A percentile compares a stretch with the other conserved stretches of the same genome.
phyloP scores from a whole-genome alignment of 2,113 vertebrate genomes.

The Coptodon bakossiorum region DNA sequence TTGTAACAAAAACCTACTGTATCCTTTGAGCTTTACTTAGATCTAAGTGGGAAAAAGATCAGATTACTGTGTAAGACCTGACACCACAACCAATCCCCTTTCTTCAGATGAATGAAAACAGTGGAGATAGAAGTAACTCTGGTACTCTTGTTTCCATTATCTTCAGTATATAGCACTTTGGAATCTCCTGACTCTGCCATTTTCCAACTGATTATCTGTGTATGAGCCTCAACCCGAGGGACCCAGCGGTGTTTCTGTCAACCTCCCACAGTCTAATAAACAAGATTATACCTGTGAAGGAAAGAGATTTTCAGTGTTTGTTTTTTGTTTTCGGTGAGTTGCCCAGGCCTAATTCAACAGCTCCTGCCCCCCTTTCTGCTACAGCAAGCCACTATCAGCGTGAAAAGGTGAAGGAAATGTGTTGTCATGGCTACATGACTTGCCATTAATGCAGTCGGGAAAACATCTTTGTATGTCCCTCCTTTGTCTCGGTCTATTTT shows the following conservation, averaged over 20 bases:
- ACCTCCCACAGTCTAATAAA: slow-evolving; percentile 16
- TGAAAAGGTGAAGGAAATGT: slow-evolving; percentile 36
- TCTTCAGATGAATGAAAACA: neutral
- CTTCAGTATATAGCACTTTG: neutral
- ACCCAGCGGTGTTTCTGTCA: neutral
- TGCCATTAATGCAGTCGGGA: neutral
- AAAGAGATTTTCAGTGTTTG: neutral
- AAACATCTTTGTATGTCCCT: slow-evolving; percentile 2
- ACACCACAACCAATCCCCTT: neutral
- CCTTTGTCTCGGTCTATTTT: neutral
- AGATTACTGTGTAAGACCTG: neutral
- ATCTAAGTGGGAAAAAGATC: neutral
- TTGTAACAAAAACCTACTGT: neutral
- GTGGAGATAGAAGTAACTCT: neutral
- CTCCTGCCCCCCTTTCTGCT: neutral
- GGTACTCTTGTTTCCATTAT: neutral
- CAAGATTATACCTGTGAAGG: neutral
- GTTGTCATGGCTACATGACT: slow-evolving; percentile 57
- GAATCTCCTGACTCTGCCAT: neutral
- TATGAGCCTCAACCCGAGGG: neutral
- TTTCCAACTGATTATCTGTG: slow-evolving; percentile 3
- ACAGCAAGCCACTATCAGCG: slow-evolving; percentile 5
- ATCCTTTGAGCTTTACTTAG: neutral
- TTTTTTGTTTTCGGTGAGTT: neutral
- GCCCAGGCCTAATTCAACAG: neutral